These are phyloP conservation scores for Melanotaenia pygmaea DNA, from an alignment of 2,797 vertebrate genomes.

Conservation along the genomic window DNA sequence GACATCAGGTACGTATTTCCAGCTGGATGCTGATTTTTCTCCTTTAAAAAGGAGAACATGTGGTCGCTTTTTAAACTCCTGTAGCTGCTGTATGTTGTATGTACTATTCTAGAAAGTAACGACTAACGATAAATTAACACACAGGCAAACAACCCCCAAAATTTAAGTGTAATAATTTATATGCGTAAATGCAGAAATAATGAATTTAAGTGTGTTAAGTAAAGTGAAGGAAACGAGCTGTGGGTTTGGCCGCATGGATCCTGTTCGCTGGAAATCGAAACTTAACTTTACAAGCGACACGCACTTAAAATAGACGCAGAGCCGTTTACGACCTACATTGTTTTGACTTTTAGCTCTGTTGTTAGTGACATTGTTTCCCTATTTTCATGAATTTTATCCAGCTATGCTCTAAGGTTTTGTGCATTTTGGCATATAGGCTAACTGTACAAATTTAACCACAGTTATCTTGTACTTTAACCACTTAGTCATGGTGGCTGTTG, in stretches of 20 bases:
- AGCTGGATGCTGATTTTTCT: not conserved
- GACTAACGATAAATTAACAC: not conserved
- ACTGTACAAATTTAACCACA: not conserved
- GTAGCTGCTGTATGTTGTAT: not conserved
- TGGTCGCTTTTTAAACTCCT: too few species aligned
- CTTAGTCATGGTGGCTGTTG: not conserved
- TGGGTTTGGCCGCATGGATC: not conserved
- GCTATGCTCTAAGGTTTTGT: not conserved
- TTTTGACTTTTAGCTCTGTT: not conserved
- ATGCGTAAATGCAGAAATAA: rapidly evolving
- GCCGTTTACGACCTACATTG: not conserved
- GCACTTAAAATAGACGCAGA: not conserved
- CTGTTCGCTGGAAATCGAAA: conserved; percentile 49
- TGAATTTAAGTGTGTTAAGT: rapidly evolving
- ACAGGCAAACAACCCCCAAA: not conserved
- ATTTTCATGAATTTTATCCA: not conserved
- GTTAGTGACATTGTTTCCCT: too few species aligned
- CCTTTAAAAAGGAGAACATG: not conserved
- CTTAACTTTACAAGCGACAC: not conserved
- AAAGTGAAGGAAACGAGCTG: not conserved
- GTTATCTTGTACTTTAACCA: not conserved
- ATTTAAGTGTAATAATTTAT: not conserved
- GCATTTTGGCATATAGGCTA: too few species aligned
- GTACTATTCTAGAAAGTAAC: too few species aligned
- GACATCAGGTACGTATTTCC: conserved; percentile 12